Conservation (phyloP, 2,797 vertebrate species). For the Falco biarmicus region DNA sequence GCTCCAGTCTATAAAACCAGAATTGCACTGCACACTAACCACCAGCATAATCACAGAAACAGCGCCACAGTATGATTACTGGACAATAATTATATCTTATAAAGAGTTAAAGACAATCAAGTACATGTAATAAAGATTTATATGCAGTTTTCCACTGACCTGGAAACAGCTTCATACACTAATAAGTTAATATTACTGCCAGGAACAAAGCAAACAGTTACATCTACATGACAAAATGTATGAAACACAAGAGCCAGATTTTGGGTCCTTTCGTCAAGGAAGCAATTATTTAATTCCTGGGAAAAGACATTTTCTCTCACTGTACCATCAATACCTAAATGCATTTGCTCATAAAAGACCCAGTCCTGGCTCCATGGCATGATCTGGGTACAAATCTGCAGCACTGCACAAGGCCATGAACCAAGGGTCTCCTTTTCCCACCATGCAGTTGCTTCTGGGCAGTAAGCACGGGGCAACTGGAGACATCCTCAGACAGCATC, state of each 20-base stretch:
- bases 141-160: constrained; percentile 32
- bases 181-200: constrained; percentile 14
- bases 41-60: constrained; percentile 11
- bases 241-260: neutral
- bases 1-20: constrained; percentile 47
- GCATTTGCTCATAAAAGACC: neutral
- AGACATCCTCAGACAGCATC: fast-evolving
- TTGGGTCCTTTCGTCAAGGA: constrained; percentile 23
- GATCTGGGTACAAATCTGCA: neutral
- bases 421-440: neutral
- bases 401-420: neutral
- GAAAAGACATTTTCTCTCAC: neutral
- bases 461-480: neutral
- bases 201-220: constrained; percentile 51
- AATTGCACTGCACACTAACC: constrained; percentile 28
- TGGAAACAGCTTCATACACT: constrained; percentile 24
- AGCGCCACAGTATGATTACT: neutral
- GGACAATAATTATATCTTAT: constrained; percentile 28
- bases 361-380: neutral
- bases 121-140: constrained; percentile 44
- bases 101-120: constrained; percentile 54
- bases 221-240: neutral
- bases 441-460: neutral
- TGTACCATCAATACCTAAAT: neutral
- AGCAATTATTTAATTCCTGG: constrained; percentile 26